Evolutionary conservation across 2,113 vertebrate species (phyloP), one percentile per base, ranked within the genome.

Genomic region (chimpanzee (Pan troglodytes)): DNA sequence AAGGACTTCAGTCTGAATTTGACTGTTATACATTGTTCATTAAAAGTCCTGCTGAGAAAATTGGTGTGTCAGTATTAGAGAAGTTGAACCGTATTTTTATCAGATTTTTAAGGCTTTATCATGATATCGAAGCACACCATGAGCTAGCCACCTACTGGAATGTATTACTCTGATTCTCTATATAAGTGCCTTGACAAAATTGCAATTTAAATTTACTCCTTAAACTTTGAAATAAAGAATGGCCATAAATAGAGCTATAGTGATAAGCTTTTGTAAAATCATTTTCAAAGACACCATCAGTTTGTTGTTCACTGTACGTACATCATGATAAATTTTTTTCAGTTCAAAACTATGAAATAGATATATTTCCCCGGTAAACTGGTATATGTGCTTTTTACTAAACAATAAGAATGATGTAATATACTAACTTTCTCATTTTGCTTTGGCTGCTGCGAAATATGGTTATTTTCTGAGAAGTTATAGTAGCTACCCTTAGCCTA

Each of bases 1-100:
- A 95, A 89, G 22, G 43, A 40, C 45, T 70, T n/a, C 88, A 45
- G 0, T 38, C 10, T 67, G 64, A 45, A 80, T 40, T 57, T 86
- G 59, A 67, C 43, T 27, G 25, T 90, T 78, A 27, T 13, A 14
- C 0, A 12, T n/a, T 80, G 25, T 35, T 91, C 30, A 73, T 79
- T 52, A 79, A 52, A 97, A 82, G n/a, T 59, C 72, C 91, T 86
- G 18, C 85, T 48, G 96, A 88, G 93, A 96, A 96, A 96, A 94
- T 70, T 40, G 45, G 18, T 20, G 55, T 91, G 85, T n/a, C 40
- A 27, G 5, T 68, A 45, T 86, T 57, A 90, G 80, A 96, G 85
- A 82, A 48, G 45, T 68, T 13, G 38, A 88, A 81, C 5, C n/a
- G 95, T 90, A 68, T 93, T 90, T 88, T 82, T 82, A 67, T 82